A percentile compares a stretch with the other conserved stretches of the same genome.
Conservation (phyloP, 2,797 vertebrate species). For the Micropoecilia bifurca region DNA sequence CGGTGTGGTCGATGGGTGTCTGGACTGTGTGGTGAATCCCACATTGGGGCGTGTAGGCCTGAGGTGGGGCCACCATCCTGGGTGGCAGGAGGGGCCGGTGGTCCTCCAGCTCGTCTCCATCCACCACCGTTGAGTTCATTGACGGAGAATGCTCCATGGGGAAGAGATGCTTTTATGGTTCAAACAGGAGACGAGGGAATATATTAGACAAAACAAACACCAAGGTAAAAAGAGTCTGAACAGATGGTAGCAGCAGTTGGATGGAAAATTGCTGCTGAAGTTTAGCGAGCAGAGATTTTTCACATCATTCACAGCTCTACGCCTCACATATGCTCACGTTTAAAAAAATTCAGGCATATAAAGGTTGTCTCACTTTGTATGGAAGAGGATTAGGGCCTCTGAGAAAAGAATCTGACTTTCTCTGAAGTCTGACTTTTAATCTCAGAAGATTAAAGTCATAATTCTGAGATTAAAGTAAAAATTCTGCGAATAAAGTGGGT, state of each 20-base stretch:
- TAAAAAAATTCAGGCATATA: neutral
- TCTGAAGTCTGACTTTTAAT: no score
- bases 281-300: slow-evolving; percentile 14
- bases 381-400: no score
- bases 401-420: no score
- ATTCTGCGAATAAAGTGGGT: no score
- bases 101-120: slow-evolving; percentile 70
- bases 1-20: slow-evolving; percentile 21
- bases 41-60: slow-evolving; percentile 63
- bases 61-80: slow-evolving; percentile 51
- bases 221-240: neutral
- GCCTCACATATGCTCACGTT: neutral
- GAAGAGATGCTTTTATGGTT: slow-evolving; percentile 29
- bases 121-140: slow-evolving; percentile 63
- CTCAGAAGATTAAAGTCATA: no score
- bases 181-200: slow-evolving; percentile 6
- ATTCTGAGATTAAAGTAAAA: no score
- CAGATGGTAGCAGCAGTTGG: neutral
- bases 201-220: slow-evolving; percentile 12
- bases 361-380: neutral
- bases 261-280: slow-evolving; percentile 11
- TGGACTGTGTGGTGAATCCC: slow-evolving; percentile 68
- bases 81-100: slow-evolving; percentile 67
- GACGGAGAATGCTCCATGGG: slow-evolving; percentile 73
- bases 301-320: neutral